A percentile compares a stretch with the other conserved stretches of the same genome.
phyloP scores from a whole-genome alignment of 92 coral and sea anemone genomes.

The Siderastrea siderea region DNA sequence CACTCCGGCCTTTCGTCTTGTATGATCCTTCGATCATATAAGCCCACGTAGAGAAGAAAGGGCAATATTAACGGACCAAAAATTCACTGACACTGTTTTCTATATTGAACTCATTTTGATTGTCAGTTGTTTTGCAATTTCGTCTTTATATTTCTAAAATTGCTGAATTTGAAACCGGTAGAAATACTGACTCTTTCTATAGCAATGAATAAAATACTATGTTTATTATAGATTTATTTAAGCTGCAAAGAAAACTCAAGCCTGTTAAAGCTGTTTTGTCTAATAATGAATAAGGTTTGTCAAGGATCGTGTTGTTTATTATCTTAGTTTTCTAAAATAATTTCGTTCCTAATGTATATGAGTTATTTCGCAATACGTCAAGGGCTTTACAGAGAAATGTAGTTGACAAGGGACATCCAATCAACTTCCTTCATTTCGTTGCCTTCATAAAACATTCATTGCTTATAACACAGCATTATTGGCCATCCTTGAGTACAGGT shows the following conservation, averaged over 20 bases:
- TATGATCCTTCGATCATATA: constrained; percentile 20
- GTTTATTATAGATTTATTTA: no score
- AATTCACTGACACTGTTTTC: no score
- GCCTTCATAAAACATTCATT: constrained; percentile 49
- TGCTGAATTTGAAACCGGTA: background rate
- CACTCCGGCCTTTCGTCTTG: background rate
- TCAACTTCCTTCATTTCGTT: background rate
- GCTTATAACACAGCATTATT: constrained; percentile 1
- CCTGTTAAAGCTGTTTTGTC: no score
- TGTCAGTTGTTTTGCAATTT: no score
- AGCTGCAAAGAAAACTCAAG: no score
- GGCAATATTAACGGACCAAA: no score
- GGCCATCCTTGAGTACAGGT: constrained; percentile 24
- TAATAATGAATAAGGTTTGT: no score
- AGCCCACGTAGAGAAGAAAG: background rate
- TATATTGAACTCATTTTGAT: no score
- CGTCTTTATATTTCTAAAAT: background rate
- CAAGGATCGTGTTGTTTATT: background rate
- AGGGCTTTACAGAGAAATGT: background rate
- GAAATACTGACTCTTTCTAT: no score
- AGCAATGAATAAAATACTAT: no score
- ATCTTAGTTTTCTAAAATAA: background rate
- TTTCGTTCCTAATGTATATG: background rate
- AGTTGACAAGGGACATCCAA: constrained; percentile 23
- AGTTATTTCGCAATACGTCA: constrained; percentile 26